These are phyloP conservation scores for Lepidochitona cinerea DNA, from an alignment of 2,888 invertebrate species.

Conservation along the genomic window DNA sequence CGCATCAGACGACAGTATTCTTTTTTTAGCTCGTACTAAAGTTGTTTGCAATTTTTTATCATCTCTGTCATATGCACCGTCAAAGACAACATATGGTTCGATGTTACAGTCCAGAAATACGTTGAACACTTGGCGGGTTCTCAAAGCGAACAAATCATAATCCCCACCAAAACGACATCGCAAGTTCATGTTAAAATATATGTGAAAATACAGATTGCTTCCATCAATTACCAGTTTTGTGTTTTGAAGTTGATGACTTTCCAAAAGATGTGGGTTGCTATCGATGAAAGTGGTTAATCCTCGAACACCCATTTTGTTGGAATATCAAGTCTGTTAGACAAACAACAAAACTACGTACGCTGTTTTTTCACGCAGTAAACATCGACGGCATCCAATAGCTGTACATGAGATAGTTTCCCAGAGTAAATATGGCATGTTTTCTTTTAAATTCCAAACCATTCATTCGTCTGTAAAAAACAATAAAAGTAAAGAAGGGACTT, in stretches of 20 bases:
- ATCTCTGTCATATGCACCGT: constrained; percentile 66
- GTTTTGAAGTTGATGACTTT: constrained; percentile 55
- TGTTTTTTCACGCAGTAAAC: neutral
- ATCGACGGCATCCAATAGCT: too few relatives aligned
- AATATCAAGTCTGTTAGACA: too few relatives aligned
- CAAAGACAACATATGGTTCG: constrained; percentile 65
- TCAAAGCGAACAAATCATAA: constrained; percentile 57
- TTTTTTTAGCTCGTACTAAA: constrained; percentile 50
- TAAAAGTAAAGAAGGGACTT: too few relatives aligned
- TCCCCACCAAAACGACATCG: constrained; percentile 66
- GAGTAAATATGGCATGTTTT: too few relatives aligned
- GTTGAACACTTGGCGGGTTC: constrained; percentile 49
- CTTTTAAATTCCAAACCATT: too few relatives aligned
- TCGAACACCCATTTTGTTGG: constrained; percentile 90
- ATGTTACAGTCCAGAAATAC: constrained; percentile 54
- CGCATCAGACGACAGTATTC: constrained; percentile 45
- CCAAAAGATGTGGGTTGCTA: constrained; percentile 70
- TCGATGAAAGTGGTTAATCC: constrained; percentile 81
- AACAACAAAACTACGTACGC: too few relatives aligned
- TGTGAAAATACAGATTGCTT: constrained; percentile 65
- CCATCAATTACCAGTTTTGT: constrained; percentile 67
- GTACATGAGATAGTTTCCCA: too few relatives aligned
- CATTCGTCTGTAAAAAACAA: too few relatives aligned
- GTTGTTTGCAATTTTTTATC: constrained; percentile 63
- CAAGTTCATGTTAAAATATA: constrained; percentile 58